Percentiles rank a stretch among this genome's conserved stretches.
Evolutionary conservation across 1,140 invertebrate species (phyloP).

Genomic region (Euschistus heros): DNA sequence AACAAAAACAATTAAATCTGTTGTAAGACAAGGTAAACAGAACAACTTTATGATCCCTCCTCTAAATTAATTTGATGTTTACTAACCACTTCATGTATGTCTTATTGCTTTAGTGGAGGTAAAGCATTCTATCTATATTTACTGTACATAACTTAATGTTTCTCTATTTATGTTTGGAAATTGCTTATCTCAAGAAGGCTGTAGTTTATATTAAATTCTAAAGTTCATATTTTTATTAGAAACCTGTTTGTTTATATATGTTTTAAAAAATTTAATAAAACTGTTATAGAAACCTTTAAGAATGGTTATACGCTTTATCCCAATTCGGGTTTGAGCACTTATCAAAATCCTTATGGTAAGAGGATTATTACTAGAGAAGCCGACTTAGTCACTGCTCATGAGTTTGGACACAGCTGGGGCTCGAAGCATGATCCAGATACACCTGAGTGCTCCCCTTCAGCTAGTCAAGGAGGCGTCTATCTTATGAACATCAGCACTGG

Average conservation of each 20-base stretch:
- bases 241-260: not conserved
- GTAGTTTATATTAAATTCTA: not conserved
- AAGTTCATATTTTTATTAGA: not conserved
- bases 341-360: constrained; percentile 87
- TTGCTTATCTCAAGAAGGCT: too few species aligned
- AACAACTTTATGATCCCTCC: too few species aligned
- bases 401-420: constrained; percentile 98
- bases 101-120: too few species aligned
- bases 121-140: too few species aligned
- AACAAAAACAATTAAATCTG: too few species aligned
- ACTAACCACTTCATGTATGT: too few species aligned
- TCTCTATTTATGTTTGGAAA: too few species aligned
- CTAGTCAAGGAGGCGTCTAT: constrained; percentile 86
- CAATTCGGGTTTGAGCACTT: constrained; percentile 87
- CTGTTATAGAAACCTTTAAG: constrained; percentile 76
- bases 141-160: too few species aligned
- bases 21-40: too few species aligned
- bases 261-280: not conserved
- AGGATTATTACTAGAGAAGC: constrained; percentile 89
- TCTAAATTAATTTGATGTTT: too few species aligned
- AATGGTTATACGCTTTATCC: constrained; percentile 86
- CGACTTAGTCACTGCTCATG: constrained; percentile 90
- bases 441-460: constrained; percentile 83
- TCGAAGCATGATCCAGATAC: constrained; percentile 94
- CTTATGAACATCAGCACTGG: constrained; percentile 97